These are phyloP conservation scores for Poeciliopsis gracilis DNA, from an alignment of 2,797 vertebrate species.

Conservation along the genomic window DNA sequence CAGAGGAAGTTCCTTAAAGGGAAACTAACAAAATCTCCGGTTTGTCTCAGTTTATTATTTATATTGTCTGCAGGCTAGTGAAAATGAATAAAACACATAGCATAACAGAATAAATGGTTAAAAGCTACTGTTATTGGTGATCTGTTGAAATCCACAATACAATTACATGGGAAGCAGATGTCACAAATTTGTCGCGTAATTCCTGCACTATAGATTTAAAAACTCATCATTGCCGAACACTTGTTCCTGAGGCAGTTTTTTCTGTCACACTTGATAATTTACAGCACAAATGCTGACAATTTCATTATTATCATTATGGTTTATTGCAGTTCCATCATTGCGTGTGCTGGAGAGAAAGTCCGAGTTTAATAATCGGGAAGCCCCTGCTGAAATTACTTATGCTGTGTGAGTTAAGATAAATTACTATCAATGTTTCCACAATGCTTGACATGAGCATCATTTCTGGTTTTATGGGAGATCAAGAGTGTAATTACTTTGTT, in stretches of 20 bases:
- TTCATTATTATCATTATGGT: conserved; percentile 3
- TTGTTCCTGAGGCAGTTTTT: not conserved
- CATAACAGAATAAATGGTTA: not conserved
- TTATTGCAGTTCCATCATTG: not conserved
- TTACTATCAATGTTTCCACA: not conserved
- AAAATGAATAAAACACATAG: not conserved
- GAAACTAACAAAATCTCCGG: not conserved
- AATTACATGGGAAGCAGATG: not conserved
- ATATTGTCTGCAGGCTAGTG: not conserved
- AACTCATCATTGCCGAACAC: not conserved
- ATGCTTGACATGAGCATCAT: not conserved
- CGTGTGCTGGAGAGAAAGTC: not conserved
- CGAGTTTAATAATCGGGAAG: not conserved
- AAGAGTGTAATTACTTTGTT: not conserved
- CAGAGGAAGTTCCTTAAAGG: not conserved
- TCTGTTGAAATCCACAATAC: not conserved
- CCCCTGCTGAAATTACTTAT: not conserved
- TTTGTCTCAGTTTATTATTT: not conserved
- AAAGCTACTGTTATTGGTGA: not conserved
- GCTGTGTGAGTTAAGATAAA: not conserved
- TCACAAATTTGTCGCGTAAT: not conserved
- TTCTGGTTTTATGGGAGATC: not conserved
- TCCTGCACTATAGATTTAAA: not conserved
- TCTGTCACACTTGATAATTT: not conserved
- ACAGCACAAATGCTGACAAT: not conserved